Percentiles rank a stretch among this genome's conserved stretches.
phyloP scores from a whole-genome alignment of 2,888 invertebrate species.

The Brachyopa scutellaris region DNA sequence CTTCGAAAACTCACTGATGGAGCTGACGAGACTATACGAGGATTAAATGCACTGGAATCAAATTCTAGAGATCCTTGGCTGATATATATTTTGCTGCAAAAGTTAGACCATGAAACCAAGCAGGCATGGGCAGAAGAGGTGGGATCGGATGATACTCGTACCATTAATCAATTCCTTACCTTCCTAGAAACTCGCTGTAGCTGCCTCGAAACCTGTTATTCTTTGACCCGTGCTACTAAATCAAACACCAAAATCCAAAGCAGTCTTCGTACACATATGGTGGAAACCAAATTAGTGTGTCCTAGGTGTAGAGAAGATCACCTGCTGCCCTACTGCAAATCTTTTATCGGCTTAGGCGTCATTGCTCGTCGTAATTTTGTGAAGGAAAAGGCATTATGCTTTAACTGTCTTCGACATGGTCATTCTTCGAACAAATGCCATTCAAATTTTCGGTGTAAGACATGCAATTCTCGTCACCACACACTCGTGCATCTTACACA shows the following conservation, averaged over 20 bases:
- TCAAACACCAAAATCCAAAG: neutral
- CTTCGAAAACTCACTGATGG: slow-evolving; percentile 18
- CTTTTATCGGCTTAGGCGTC: neutral
- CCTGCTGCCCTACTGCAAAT: neutral
- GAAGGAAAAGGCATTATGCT: neutral
- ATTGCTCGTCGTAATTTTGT: slow-evolving; percentile 21
- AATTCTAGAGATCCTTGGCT: slow-evolving; percentile 28
- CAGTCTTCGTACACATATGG: slow-evolving; percentile 1
- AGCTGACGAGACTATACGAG: slow-evolving; percentile 7
- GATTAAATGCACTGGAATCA: slow-evolving; percentile 5
- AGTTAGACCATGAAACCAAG: slow-evolving; percentile 21
- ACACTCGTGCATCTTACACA: neutral
- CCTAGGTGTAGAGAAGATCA: slow-evolving; percentile 16
- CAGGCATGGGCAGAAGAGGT: slow-evolving; percentile 23
- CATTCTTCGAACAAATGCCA: slow-evolving; percentile 12
- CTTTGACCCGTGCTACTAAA: neutral
- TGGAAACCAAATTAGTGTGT: slow-evolving; percentile 2
- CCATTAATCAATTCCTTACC: neutral
- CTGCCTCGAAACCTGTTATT: slow-evolving; percentile 4
- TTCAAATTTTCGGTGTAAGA: slow-evolving; percentile 5
- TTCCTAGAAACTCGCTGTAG: neutral
- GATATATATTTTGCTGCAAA: slow-evolving; percentile 19
- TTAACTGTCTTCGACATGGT: slow-evolving; percentile 8
- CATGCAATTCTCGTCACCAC: neutral
- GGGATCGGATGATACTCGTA: neutral